Percentiles rank a stretch among this genome's conserved stretches.
Evolutionary conservation across 2,888 invertebrate genomes (phyloP).

Genomic region (Catonia carolina): DNA sequence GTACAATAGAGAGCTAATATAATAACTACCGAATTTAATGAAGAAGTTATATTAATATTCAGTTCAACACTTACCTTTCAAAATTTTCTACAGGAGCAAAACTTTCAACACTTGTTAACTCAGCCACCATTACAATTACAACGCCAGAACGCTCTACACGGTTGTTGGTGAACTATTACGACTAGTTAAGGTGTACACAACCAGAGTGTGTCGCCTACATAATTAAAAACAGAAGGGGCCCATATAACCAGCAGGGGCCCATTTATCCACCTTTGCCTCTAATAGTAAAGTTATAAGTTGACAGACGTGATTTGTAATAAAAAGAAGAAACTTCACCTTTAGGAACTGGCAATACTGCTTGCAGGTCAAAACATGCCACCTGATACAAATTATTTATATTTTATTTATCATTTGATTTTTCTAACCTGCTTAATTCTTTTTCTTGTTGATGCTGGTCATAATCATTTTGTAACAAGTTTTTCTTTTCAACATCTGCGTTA

Average conservation of each 20-base stretch:
- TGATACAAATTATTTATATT: slow-evolving; percentile 17
- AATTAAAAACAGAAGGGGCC: neutral
- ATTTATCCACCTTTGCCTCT: no score
- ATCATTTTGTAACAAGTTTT: slow-evolving; percentile 6
- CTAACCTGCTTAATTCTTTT: slow-evolving; percentile 29
- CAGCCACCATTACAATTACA: neutral
- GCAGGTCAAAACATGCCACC: slow-evolving; percentile 33
- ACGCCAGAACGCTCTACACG: neutral
- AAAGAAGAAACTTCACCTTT: slow-evolving; percentile 32
- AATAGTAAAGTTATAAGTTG: slow-evolving; percentile 33
- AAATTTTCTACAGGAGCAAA: slow-evolving; percentile 2
- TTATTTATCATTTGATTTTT: slow-evolving; percentile 31
- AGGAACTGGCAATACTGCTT: slow-evolving; percentile 34
- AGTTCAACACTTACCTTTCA: slow-evolving; percentile 7
- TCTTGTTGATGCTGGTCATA: slow-evolving; percentile 30
- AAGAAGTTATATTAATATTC: neutral
- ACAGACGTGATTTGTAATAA: slow-evolving; percentile 34
- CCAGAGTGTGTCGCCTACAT: neutral
- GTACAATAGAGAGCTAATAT: neutral
- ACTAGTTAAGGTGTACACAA: neutral
- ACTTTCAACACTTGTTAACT: neutral
- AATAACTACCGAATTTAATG: neutral
- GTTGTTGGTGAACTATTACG: neutral
- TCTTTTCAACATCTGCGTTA: neutral
- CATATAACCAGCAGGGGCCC: no score